Percentiles rank a stretch among this genome's conserved stretches.
phyloP scores from a whole-genome alignment of 2,797 vertebrate species.

The Liparis tanakae region DNA sequence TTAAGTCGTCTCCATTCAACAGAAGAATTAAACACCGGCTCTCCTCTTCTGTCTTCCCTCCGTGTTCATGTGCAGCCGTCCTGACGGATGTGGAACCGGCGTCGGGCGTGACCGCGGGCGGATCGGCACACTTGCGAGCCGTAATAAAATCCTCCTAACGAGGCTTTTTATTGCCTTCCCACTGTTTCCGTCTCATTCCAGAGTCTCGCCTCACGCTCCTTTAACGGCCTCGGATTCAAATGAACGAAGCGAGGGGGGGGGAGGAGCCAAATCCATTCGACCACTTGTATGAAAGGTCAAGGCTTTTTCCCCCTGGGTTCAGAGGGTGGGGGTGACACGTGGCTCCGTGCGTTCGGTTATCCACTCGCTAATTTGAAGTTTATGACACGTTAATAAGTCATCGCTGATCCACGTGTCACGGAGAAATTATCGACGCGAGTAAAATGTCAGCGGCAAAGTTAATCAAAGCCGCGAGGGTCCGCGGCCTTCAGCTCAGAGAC shows the following conservation, averaged over 20 bases:
- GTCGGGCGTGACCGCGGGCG: slow-evolving; percentile 65
- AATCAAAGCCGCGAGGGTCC: slow-evolving; percentile 49
- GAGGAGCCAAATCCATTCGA: neutral
- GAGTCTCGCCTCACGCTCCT: slow-evolving; percentile 51
- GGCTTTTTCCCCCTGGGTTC: slow-evolving; percentile 1
- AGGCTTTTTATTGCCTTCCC: slow-evolving; percentile 74
- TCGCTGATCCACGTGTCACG: slow-evolving; percentile 16
- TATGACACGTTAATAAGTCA: neutral
- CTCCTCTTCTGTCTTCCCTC: neutral
- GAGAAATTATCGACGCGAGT: slow-evolving; percentile 23
- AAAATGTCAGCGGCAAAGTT: slow-evolving; percentile 51
- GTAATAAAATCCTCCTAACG: slow-evolving; percentile 75
- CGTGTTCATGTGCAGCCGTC: neutral
- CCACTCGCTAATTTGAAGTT: neutral
- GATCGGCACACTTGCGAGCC: slow-evolving; percentile 57
- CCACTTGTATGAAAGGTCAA: slow-evolving; percentile 53
- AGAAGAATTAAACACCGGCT: slow-evolving; percentile 25
- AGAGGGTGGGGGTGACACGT: neutral
- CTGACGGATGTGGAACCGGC: slow-evolving; percentile 42
- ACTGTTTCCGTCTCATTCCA: slow-evolving; percentile 74
- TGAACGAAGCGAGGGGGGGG: slow-evolving; percentile 54
- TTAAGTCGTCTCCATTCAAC: slow-evolving; percentile 53
- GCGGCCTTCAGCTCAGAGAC: slow-evolving; percentile 41
- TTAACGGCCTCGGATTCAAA: slow-evolving; percentile 66
- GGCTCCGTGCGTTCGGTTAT: neutral